Evolutionary conservation across 2,113 vertebrate genomes (phyloP).

Genomic region (Mus spicilegus): DNA sequence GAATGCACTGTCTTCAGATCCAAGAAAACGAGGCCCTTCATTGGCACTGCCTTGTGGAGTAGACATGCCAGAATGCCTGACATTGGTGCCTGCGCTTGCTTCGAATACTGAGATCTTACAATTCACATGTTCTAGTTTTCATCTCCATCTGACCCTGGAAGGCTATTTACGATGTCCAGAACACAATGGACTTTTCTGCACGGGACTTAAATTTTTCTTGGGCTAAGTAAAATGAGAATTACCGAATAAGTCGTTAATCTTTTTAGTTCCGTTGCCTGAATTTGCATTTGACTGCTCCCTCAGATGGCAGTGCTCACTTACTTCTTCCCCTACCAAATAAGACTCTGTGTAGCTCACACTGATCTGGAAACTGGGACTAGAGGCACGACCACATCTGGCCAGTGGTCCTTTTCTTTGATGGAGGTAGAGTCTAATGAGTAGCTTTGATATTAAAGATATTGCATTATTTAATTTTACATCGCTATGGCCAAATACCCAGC

Average conservation of each 20-base stretch:
- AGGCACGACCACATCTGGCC: background rate
- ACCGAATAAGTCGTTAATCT: background rate
- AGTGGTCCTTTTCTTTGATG: conserved; percentile 10
- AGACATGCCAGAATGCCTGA: background rate
- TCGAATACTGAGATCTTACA: conserved; percentile 6
- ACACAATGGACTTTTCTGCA: background rate
- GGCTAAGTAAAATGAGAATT: conserved; percentile 34
- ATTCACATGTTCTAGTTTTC: background rate
- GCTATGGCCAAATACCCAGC: background rate
- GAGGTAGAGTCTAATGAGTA: background rate
- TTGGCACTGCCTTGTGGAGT: background rate
- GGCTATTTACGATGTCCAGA: background rate
- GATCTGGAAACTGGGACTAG: background rate
- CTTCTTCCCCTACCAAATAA: background rate
- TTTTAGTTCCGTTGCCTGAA: conserved; percentile 21
- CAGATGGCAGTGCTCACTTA: background rate
- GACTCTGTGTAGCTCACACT: background rate
- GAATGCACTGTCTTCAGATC: background rate
- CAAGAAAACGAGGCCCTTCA: background rate
- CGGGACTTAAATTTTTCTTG: conserved; percentile 47
- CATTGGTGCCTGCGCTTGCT: conserved; percentile 7
- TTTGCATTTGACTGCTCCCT: conserved; percentile 32
- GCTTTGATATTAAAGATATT: background rate
- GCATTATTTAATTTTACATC: background rate
- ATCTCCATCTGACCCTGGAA: conserved; percentile 30